phyloP scores from a whole-genome alignment of 2,797 vertebrate genomes.

The Phyllotis vaccarum region DNA sequence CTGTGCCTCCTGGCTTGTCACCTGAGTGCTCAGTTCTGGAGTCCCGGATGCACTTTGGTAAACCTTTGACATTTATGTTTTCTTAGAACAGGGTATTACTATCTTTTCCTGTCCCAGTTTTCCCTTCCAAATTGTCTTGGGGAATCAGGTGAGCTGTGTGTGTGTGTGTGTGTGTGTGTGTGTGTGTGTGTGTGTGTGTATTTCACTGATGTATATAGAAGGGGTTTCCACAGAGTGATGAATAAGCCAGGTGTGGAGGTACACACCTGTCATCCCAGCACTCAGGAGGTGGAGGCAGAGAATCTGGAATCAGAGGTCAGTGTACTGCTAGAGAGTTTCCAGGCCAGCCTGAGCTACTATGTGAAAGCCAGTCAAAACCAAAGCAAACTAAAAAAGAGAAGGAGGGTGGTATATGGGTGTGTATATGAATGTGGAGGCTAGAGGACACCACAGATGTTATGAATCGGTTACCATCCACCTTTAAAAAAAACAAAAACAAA shows the following conservation, averaged over 20 bases:
- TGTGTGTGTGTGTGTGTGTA: background rate
- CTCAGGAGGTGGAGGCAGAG: background rate
- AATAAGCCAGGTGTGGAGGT: background rate
- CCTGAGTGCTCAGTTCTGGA: background rate
- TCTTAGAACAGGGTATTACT: background rate
- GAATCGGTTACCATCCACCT: background rate
- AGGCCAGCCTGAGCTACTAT: background rate
- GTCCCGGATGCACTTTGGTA: background rate
- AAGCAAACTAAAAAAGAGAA: background rate
- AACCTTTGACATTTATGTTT: conserved; percentile 3
- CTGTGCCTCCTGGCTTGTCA: background rate
- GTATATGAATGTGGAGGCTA: background rate
- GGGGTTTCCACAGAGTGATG: background rate
- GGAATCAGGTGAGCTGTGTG: background rate
- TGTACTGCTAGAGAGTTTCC: background rate
- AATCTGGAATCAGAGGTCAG: background rate
- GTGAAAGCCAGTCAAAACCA: background rate
- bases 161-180: background rate
- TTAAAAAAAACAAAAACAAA: no score
- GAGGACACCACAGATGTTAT: background rate
- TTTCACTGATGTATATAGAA: background rate
- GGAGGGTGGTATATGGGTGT: background rate
- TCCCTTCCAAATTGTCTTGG: background rate
- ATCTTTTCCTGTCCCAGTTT: background rate
- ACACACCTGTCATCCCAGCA: background rate